These are phyloP conservation scores for Drosophila lowei DNA, from an alignment of 1,140 invertebrate genomes.

Conservation along the genomic window DNA sequence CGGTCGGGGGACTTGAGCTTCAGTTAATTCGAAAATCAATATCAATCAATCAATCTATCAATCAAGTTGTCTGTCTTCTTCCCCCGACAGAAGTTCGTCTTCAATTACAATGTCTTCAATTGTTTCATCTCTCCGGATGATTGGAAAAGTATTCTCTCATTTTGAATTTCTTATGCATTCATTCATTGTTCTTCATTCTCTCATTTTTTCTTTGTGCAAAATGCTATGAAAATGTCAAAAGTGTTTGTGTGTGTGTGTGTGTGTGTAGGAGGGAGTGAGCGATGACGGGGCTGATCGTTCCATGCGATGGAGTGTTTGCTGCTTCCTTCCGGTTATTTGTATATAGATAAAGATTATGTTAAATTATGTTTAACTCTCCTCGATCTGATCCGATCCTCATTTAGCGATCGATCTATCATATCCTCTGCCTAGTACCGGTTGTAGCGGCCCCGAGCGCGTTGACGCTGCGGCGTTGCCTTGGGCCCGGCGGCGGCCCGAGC, in stretches of 20 bases:
- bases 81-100: conserved; percentile 25
- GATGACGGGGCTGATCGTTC: conserved; percentile 2
- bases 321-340: conserved; percentile 6
- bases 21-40: conserved; percentile 22
- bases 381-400: background rate
- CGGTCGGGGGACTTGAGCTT: background rate
- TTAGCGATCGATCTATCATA: no score
- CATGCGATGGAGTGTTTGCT: background rate
- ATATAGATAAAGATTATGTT: conserved; percentile 43
- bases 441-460: conserved; percentile 78
- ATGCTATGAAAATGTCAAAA: conserved; percentile 42
- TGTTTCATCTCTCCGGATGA: conserved; percentile 27
- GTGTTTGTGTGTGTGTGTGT: background rate
- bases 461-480: conserved; percentile 72
- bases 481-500: conserved; percentile 51
- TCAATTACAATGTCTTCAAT: conserved; percentile 40
- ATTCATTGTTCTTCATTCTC: conserved; percentile 4
- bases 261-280: background rate
- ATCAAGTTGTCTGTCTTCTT: conserved; percentile 34
- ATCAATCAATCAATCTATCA: conserved; percentile 21
- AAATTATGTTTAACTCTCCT: conserved; percentile 44
- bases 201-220: conserved; percentile 29
- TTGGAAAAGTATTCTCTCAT: conserved; percentile 22
- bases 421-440: conserved; percentile 68
- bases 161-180: background rate